A percentile compares a stretch with the other conserved stretches of the same genome.
These are phyloP conservation scores for Caenorhabditis inopinata DNA, from an alignment of 1,140 invertebrate species.

Conservation along the genomic window DNA sequence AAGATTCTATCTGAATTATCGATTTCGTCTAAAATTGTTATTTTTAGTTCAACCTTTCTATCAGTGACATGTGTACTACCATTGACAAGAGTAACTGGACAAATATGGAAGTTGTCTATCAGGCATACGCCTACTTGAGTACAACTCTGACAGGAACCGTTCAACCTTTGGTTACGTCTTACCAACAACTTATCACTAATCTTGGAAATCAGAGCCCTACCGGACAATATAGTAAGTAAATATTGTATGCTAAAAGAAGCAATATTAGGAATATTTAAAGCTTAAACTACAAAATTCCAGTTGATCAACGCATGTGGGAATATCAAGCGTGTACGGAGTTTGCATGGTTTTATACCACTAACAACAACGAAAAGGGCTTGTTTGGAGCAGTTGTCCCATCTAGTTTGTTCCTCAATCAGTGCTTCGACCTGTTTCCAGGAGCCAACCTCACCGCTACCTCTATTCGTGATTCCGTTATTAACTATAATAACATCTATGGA, in stretches of 20 bases:
- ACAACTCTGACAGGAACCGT: neutral
- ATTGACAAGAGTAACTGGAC: neutral
- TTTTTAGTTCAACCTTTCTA: neutral
- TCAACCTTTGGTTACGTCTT: neutral
- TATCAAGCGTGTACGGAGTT: slow-evolving; percentile 93
- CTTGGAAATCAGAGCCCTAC: neutral
- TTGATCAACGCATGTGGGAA: slow-evolving; percentile 75
- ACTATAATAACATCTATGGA: slow-evolving; percentile 78
- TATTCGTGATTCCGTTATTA: slow-evolving; percentile 72
- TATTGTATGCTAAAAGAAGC: neutral
- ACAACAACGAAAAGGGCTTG: slow-evolving; percentile 72
- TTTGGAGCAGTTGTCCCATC: slow-evolving; percentile 71
- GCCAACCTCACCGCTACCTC: slow-evolving; percentile 71
- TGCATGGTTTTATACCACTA: slow-evolving; percentile 86
- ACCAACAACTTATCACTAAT: neutral
- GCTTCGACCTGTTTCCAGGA: slow-evolving; percentile 67
- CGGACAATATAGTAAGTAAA: too few species aligned
- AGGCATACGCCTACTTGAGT: neutral
- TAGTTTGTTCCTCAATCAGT: slow-evolving; percentile 73
- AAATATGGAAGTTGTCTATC: neutral
- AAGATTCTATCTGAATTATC: neutral
- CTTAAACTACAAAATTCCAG: slow-evolving; percentile 45
- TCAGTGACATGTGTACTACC: neutral
- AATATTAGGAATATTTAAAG: neutral
- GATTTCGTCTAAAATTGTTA: neutral